These are phyloP conservation scores for Telmatherina bonti DNA, from an alignment of 2,797 vertebrate genomes.

Conservation along the genomic window DNA sequence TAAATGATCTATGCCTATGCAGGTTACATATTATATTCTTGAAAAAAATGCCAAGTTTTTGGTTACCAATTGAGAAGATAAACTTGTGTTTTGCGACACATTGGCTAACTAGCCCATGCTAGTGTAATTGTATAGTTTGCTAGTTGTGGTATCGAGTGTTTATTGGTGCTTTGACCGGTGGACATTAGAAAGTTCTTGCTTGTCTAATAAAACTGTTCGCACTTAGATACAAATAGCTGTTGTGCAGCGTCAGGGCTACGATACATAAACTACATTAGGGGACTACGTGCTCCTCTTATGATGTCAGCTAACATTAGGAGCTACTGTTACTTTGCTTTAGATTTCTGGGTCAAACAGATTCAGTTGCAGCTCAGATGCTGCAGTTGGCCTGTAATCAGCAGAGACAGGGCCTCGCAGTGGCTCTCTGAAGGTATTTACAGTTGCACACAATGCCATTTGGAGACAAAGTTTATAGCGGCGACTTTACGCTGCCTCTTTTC, in stretches of 20 bases:
- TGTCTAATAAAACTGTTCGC: neutral
- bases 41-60: neutral
- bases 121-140: slow-evolving; percentile 37
- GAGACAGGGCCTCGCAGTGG: slow-evolving; percentile 25
- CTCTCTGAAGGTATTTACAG: slow-evolving; percentile 7
- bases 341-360: slow-evolving; percentile 78
- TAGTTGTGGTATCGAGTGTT: slow-evolving; percentile 32
- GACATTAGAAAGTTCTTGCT: neutral
- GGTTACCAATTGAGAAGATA: neutral
- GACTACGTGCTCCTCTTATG: neutral
- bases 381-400: slow-evolving; percentile 41
- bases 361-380: slow-evolving; percentile 72
- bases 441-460: neutral
- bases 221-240: neutral
- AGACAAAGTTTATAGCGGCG: neutral
- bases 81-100: slow-evolving; percentile 40
- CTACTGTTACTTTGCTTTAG: slow-evolving; percentile 55
- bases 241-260: neutral
- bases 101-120: slow-evolving; percentile 68
- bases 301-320: slow-evolving; percentile 51
- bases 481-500: neutral
- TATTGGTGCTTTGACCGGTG: neutral
- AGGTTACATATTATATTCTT: neutral
- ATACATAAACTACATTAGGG: neutral
- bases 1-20: rapidly evolving